phyloP scores from a whole-genome alignment of 2,113 vertebrate species.

The Callopanchax toddi region DNA sequence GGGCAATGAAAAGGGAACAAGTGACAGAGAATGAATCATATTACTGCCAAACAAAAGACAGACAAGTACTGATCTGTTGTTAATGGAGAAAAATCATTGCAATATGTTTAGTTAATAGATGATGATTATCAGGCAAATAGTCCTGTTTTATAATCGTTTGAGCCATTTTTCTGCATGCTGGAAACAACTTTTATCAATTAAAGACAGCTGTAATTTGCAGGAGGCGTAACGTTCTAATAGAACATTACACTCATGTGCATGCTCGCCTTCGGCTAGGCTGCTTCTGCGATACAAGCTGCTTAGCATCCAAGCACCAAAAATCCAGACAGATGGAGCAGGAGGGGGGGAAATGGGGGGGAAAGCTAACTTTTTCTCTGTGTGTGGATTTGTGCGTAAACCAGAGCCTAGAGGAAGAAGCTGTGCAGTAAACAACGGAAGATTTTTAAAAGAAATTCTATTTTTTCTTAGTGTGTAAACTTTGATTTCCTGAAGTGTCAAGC shows the following conservation, averaged over 20 bases:
- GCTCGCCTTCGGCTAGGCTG: neutral
- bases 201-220: conserved; percentile 48
- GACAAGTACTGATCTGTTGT: conserved; percentile 15
- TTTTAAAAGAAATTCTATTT: conserved; percentile 14
- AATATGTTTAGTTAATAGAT: neutral
- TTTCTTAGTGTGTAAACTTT: conserved; percentile 7
- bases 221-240: conserved; percentile 46
- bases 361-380: neutral
- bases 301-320: conserved; percentile 9
- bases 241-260: conserved; percentile 38
- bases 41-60: conserved; percentile 8
- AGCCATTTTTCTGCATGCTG: conserved; percentile 9
- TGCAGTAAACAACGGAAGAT: conserved; percentile 24
- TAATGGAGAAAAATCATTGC: conserved; percentile 28
- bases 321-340: conserved; percentile 1
- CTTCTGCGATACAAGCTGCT: conserved; percentile 17
- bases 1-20: conserved; percentile 15
- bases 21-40: conserved; percentile 30
- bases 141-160: conserved; percentile 7
- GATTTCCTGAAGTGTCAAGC: conserved; percentile 43
- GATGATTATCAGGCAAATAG: neutral
- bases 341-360: neutral
- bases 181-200: conserved; percentile 37
- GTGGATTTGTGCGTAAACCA: conserved; percentile 26
- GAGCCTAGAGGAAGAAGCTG: conserved; percentile 24